Evolutionary conservation across 2,113 vertebrate genomes (phyloP), one percentile per base, ranked within the genome.

Genomic region (Prionailurus viverrinus): DNA sequence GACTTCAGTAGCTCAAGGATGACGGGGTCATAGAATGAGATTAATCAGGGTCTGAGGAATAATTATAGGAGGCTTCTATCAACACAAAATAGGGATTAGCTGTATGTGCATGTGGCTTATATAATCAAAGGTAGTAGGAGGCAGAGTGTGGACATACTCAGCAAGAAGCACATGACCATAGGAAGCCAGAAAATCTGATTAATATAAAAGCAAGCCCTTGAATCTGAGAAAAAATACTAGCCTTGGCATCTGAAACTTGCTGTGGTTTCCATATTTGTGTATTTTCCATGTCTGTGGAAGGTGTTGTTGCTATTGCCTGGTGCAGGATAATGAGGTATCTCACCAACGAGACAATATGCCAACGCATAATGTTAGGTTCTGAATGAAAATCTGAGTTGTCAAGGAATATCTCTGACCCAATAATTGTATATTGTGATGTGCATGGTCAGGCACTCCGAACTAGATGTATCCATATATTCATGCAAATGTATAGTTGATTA

Each of bases 341-440:
- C 29, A 41, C 14, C 41, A 33, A 51, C 19, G 12, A 55, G 19
- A 29, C 31, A 71, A 48, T 7, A 71, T 12, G 27, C 23, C 69
- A 61, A 48, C 1, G 33, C 25, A 0, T n/a, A 61, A 48, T 5
- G 6, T 79, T 69, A 79, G 14, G 23, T 51, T 79, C 71, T 69
- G 25, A 85, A 51, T 68, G 61, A 79, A 85, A 86, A 91, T 91
- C 29, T 78, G 29, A 68, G 16, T 85, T 51, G 51, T 48, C 61
- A 86, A 61, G 55, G 6, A 19, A 10, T 85, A 66, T 79, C 19
- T 76, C 31, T 58, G 23, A 95, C 23, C 61, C 4, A 18, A 25
- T 78, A 85, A 79, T 61, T 86, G 31, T 45, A 48, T 48, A 31
- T 7, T 19, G 12, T 83, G 27, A 27, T 71, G 25, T 79, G 16